phyloP scores from a whole-genome alignment of 1,140 invertebrate species.

The Steinernema feltiae region DNA sequence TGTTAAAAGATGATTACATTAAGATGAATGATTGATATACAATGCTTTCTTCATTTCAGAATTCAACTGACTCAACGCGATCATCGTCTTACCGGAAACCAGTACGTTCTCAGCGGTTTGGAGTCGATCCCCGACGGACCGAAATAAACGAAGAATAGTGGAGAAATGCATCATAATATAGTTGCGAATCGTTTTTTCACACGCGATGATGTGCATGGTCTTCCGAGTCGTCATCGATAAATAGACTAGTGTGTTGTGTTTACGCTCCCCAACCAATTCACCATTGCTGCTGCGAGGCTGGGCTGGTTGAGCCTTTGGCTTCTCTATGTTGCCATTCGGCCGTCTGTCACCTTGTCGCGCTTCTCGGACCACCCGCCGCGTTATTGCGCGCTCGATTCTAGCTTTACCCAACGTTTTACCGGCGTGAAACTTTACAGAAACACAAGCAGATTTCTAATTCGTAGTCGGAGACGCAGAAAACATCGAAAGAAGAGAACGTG shows the following conservation, averaged over 20 bases:
- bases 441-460: background rate
- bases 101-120: conserved; percentile 30
- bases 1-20: too few relatives aligned
- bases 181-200: background rate
- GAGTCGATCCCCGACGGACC: conserved; percentile 25
- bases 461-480: background rate
- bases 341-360: background rate
- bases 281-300: background rate
- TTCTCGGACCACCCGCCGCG: conserved; percentile 11
- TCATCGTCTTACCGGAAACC: conserved; percentile 36
- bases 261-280: conserved; percentile 1
- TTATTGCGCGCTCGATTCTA: background rate
- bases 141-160: background rate
- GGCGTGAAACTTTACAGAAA: background rate
- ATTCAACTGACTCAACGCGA: conserved; percentile 33
- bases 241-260: conserved; percentile 13
- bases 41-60: conserved; percentile 22
- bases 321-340: conserved; percentile 7
- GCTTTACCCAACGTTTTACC: background rate
- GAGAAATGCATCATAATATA: background rate
- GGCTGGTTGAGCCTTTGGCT: background rate
- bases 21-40: too few relatives aligned
- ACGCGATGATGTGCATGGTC: conserved; percentile 2
- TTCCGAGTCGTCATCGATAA: background rate
- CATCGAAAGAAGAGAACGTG: background rate